These are phyloP conservation scores for Pelvicachromis taeniatus DNA, from an alignment of 2,113 vertebrate genomes.

Conservation along the genomic window DNA sequence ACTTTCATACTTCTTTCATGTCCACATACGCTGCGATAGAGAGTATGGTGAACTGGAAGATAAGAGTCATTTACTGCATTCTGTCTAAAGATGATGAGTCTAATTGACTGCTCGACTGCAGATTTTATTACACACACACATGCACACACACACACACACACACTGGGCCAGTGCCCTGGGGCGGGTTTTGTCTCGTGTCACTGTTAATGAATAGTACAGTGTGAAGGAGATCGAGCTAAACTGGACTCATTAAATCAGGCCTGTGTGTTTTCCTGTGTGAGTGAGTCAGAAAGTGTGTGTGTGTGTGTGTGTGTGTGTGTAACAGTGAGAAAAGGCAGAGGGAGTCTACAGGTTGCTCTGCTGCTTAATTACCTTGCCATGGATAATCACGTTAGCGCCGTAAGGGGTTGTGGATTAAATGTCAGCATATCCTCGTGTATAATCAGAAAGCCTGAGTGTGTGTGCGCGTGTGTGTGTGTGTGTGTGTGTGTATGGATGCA, in stretches of 20 bases:
- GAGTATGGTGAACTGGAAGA: background rate
- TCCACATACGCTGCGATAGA: background rate
- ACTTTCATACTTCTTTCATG: background rate
- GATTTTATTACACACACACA: slow-evolving; percentile 21
- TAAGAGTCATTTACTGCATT: slow-evolving; percentile 16
- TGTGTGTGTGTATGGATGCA: background rate
- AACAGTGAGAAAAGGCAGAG: background rate
- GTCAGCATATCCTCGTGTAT: slow-evolving; percentile 27
- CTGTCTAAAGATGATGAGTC: slow-evolving; percentile 16
- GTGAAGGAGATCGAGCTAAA: slow-evolving; percentile 47
- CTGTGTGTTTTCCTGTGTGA: slow-evolving; percentile 7
- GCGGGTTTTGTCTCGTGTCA: slow-evolving; percentile 31
- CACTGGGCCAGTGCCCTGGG: background rate
- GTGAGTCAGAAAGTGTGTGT: background rate
- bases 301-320: background rate
- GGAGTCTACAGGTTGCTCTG: slow-evolving; percentile 37
- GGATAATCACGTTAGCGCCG: slow-evolving; percentile 52
- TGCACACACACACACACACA: background rate
- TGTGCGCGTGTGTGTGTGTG: background rate
- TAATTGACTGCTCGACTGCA: slow-evolving; percentile 50
- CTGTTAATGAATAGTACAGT: slow-evolving; percentile 49
- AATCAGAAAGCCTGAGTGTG: slow-evolving; percentile 13
- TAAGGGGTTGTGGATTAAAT: slow-evolving; percentile 51
- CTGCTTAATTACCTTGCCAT: slow-evolving; percentile 58
- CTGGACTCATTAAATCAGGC: slow-evolving; percentile 37